Base-by-base conservation (phyloP, 1,140 invertebrate genomes). In the Leptopilina boulardi region DNA sequence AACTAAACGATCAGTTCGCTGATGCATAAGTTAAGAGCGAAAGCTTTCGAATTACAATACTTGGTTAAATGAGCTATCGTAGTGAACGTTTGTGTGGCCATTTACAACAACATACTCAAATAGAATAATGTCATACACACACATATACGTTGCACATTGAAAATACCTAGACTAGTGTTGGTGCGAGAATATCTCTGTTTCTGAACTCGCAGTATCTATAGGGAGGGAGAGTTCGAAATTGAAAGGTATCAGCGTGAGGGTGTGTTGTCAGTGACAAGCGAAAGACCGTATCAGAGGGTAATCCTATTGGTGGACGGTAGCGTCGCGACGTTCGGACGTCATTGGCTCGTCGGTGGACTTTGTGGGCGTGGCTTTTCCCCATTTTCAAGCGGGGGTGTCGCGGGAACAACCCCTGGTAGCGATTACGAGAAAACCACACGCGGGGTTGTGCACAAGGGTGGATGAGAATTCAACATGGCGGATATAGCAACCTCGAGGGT, bases 251-350 rank as follows among this genome's bases (percentile, higher is more conserved):
- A 30, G 73, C 77, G 73, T 78, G 77, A 71, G 77, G 77, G 78
- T 82, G 81, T 80, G 73, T 78, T 78, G 81, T 80, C 84, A 84
- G 84, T 85, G 88, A 89, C 89, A 89, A 89, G 87, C 89, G 89
- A 91, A 91, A 91, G 87, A 90, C 84, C 90, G 90, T 89, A 88
- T 91, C 90, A 91, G 90, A 91, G 87, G 88, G 89, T 91, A 91
- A 91, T 91, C 89, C 90, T 91, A 91, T 90, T 91, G 90, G 90
- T 88, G 89, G 89, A 91, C 82, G 88, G 86, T 84, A 86, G 86
- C 85, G 84, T 91, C 88, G 89, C 88, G 87, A 88, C 82, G 84
- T 90, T 84, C 83, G 75, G 81, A 73, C 81, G 82, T 87, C 83
- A 91, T 91, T 91, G 89, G 90, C 87, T 80, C 80, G 77, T 77